A percentile compares a stretch with the other conserved stretches of the same genome.
Conservation (phyloP, 2,888 invertebrate genomes). For the Morpho helenor region DNA sequence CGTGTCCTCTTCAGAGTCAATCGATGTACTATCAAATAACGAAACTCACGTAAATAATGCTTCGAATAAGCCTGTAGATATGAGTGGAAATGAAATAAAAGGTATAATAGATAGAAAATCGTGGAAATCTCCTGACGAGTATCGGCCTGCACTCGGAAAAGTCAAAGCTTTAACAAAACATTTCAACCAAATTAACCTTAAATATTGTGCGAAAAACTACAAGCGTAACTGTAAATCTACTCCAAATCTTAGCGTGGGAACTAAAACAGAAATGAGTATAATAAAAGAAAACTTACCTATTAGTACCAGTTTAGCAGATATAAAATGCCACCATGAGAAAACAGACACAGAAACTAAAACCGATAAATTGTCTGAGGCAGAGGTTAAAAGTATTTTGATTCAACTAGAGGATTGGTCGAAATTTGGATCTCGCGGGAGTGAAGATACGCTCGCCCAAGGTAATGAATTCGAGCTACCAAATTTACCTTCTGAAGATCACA, state of each 20-base stretch:
- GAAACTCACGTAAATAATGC: constrained; percentile 28
- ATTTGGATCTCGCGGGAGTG: constrained; percentile 69
- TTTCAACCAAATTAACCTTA: constrained; percentile 78
- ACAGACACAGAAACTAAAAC: constrained; percentile 51
- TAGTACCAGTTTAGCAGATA: constrained; percentile 65
- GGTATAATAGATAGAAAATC: constrained; percentile 73
- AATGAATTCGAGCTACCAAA: constrained; percentile 70
- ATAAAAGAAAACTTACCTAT: constrained; percentile 41
- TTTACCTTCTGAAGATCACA: constrained; percentile 60
- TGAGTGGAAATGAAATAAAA: constrained; percentile 54
- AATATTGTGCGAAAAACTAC: constrained; percentile 61
- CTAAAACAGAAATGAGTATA: constrained; percentile 34
- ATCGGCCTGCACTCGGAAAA: constrained; percentile 82
- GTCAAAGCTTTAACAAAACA: constrained; percentile 85
- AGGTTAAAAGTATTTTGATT: constrained; percentile 69
- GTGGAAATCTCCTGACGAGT: constrained; percentile 86
- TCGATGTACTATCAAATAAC: constrained; percentile 38
- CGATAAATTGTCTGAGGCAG: constrained; percentile 60
- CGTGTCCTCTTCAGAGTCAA: constrained; percentile 61
- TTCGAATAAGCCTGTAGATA: constrained; percentile 40
- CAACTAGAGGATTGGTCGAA: constrained; percentile 73
- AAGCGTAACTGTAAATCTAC: constrained; percentile 69
- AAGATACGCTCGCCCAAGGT: constrained; percentile 67
- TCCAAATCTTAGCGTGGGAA: constrained; percentile 62
- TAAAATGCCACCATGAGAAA: constrained; percentile 59